Percentiles rank a stretch among this genome's conserved stretches.
phyloP scores from a whole-genome alignment of 2,113 vertebrate species.

The Oncorhynchus tshawytscha region DNA sequence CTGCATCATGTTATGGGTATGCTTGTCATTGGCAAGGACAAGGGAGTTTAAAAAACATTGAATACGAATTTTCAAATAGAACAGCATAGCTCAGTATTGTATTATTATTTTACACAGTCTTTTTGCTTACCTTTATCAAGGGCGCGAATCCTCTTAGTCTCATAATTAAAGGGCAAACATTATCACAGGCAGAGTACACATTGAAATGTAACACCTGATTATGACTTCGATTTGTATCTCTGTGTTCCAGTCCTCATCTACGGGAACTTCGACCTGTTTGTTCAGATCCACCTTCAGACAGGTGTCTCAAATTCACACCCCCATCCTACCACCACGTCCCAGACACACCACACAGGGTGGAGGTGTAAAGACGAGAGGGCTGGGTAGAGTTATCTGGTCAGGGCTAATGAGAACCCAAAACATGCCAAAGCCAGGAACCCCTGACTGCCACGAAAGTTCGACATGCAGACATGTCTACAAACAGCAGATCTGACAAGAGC shows the following conservation, averaged over 20 bases:
- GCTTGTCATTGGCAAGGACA: too few relatives aligned
- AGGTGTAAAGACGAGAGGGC: not conserved
- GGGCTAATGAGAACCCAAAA: slow-evolving; percentile 5
- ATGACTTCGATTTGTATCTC: not conserved
- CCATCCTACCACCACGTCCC: not conserved
- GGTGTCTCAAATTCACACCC: not conserved
- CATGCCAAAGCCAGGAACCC: slow-evolving; percentile 13
- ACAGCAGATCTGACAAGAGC: not conserved
- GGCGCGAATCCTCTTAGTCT: too few relatives aligned
- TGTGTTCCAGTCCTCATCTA: not conserved
- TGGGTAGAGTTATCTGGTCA: not conserved
- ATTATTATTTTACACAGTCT: too few relatives aligned
- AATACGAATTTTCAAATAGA: too few relatives aligned
- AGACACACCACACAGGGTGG: not conserved
- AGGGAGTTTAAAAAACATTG: too few relatives aligned
- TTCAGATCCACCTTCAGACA: not conserved
- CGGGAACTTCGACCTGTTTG: not conserved
- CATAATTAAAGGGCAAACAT: not conserved
- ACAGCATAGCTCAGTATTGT: too few relatives aligned
- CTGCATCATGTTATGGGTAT: too few relatives aligned
- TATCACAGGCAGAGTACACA: not conserved
- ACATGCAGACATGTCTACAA: slow-evolving; percentile 3
- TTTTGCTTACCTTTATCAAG: too few relatives aligned
- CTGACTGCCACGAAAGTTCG: slow-evolving; percentile 10
- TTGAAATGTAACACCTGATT: not conserved